Conservation (phyloP, 2,113 vertebrate genomes). For the Alces alces region DNA sequence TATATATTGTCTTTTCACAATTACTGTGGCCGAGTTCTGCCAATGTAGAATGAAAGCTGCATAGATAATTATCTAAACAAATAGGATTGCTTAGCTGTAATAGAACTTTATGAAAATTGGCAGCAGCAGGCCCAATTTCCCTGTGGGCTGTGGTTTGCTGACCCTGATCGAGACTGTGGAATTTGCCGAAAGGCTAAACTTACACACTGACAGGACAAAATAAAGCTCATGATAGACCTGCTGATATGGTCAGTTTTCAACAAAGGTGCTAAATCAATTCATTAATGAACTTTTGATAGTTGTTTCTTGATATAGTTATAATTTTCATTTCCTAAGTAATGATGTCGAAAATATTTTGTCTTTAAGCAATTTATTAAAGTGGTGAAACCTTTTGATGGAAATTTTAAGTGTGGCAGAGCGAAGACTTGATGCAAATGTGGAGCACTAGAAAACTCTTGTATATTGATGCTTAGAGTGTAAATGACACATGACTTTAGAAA, state of each 20-base stretch:
- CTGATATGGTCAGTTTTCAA: not conserved
- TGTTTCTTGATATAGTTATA: not conserved
- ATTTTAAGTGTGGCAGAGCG: not conserved
- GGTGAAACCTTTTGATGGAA: not conserved
- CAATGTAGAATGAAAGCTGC: not conserved
- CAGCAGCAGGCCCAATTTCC: not conserved
- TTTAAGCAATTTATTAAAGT: not conserved
- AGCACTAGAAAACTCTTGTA: not conserved
- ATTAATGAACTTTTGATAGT: not conserved
- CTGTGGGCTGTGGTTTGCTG: not conserved
- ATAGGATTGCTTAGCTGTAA: not conserved
- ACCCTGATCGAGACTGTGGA: not conserved
- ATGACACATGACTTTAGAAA: not conserved
- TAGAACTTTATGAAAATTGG: not conserved
- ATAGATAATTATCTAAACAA: not conserved
- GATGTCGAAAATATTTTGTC: not conserved
- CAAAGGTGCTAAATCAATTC: not conserved
- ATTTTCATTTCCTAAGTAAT: not conserved
- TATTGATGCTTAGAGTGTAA: not conserved
- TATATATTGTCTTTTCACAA: not conserved
- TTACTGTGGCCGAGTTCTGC: not conserved
- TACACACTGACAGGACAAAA: not conserved
- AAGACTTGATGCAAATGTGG: not conserved
- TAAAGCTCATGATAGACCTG: not conserved
- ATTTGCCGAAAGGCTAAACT: not conserved